phyloP scores from a whole-genome alignment of 2,797 vertebrate species.

The Hylomyscus alleni region DNA sequence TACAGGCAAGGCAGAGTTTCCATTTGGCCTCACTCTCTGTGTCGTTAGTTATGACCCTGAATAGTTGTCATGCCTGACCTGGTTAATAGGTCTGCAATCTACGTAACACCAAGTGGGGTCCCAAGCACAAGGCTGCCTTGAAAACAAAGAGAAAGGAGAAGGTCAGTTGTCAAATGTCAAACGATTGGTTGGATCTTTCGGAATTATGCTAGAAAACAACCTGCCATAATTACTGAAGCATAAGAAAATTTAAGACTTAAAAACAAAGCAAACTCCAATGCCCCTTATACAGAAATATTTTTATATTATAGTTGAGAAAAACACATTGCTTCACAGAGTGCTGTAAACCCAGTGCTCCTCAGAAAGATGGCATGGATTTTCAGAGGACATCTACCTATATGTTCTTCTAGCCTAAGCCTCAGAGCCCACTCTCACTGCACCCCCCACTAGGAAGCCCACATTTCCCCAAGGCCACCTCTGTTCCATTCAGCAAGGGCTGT shows the following conservation, averaged over 20 bases:
- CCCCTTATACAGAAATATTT: background rate
- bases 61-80: background rate
- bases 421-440: background rate
- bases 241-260: background rate
- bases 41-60: constrained; percentile 9
- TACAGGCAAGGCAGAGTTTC: background rate
- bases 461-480: background rate
- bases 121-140: background rate
- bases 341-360: background rate
- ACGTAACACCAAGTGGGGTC: background rate
- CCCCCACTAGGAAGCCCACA: background rate
- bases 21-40: background rate
- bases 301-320: background rate
- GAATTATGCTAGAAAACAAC: constrained; percentile 4
- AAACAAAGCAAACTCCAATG: background rate
- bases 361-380: background rate
- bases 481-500: background rate
- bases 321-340: background rate
- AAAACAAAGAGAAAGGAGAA: background rate
- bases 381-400: accelerated
- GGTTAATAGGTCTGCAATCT: background rate
- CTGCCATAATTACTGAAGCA: background rate
- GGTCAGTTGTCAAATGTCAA: constrained; percentile 1
- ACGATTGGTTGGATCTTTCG: background rate
- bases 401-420: background rate